Evolutionary conservation across 1,140 invertebrate genomes (phyloP).

Genomic region (Antheraea pernyi): DNA sequence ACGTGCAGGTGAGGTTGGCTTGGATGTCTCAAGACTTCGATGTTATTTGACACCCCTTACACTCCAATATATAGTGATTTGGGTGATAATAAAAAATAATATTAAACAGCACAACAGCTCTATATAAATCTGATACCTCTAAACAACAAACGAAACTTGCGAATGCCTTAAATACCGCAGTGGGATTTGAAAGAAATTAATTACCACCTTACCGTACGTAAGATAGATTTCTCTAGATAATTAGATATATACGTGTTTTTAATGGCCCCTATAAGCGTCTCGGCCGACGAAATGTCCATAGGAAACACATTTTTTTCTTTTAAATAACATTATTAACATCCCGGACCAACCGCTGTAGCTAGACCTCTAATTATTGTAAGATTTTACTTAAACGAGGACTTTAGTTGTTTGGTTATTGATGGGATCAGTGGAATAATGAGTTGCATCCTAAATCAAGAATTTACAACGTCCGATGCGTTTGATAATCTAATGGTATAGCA

Average conservation of each 20-base stretch:
- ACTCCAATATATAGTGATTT: too few species aligned
- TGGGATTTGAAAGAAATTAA: constrained; percentile 58
- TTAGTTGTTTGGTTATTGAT: background rate
- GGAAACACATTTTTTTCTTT: constrained; percentile 48
- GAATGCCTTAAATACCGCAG: constrained; percentile 49
- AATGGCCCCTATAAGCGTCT: constrained; percentile 50
- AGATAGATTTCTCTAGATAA: constrained; percentile 57
- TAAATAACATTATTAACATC: constrained; percentile 57
- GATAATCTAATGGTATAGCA: constrained; percentile 10
- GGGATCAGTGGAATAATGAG: constrained; percentile 4
- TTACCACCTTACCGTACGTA: constrained; percentile 46
- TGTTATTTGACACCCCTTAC: too few species aligned
- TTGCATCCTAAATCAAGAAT: constrained; percentile 14
- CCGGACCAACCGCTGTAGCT: constrained; percentile 21
- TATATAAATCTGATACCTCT: constrained; percentile 15
- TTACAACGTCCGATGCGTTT: constrained; percentile 9
- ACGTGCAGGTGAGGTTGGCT: too few species aligned
- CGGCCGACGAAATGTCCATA: constrained; percentile 53
- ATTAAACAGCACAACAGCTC: constrained; percentile 17
- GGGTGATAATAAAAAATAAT: too few species aligned
- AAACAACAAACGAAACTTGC: constrained; percentile 31
- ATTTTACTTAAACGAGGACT: background rate
- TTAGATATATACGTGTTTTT: constrained; percentile 51
- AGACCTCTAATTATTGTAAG: constrained; percentile 19
- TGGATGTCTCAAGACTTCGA: too few species aligned